Evolutionary conservation across 2,797 vertebrate species (phyloP), one percentile per base, ranked within the genome.

Genomic region (Clarias pachynema): DNA sequence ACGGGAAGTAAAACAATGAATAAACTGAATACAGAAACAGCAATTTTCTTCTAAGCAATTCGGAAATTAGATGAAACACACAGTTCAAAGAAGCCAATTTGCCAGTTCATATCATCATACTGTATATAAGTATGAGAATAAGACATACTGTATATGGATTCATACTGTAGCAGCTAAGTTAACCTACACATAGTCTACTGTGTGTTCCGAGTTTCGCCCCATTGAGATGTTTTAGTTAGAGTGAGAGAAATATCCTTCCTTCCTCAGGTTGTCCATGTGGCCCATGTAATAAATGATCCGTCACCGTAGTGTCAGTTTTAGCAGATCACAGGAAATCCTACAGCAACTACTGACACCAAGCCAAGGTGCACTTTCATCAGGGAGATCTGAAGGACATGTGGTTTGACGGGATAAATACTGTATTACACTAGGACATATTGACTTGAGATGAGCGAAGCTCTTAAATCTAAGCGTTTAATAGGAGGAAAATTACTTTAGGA

Each of bases 241-340:
- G 26, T 24, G 34, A 53, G n/a, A 49, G 34, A 40, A 37, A 16
- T 26, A 20, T 18, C 2, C 4, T 40, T 62, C n/a, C 7, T 72
- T 37, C 37, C 37, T 18, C 75, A 63, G 18, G 16, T 37, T 70
- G 83, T 59, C 31, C 37, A 79, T 79, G 53, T 44, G 65, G 5
- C 66, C n/a, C 56, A 60, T 9, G 15, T 79, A 68, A 29, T 79
- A 22, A 70, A 72, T 20, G 73, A 34, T 70, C 57, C n/a, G 60
- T 77, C 24, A 56, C 10, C 18, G 5, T 59, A 44, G 60, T 81
- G 74, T 85, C 73, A 60, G 74, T 37, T 60, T 53, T 68, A 88
- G 85, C 74, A 83, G 62, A 69, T 34, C 1, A n/a, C 69, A 80
- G 74, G 80, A 85, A 87, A 87, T 74, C 40, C 83, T 83, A 81